Percentiles rank a stretch among this genome's conserved stretches.
Conservation (phyloP, 2,888 invertebrate genomes). For the Eilema griseolum region DNA sequence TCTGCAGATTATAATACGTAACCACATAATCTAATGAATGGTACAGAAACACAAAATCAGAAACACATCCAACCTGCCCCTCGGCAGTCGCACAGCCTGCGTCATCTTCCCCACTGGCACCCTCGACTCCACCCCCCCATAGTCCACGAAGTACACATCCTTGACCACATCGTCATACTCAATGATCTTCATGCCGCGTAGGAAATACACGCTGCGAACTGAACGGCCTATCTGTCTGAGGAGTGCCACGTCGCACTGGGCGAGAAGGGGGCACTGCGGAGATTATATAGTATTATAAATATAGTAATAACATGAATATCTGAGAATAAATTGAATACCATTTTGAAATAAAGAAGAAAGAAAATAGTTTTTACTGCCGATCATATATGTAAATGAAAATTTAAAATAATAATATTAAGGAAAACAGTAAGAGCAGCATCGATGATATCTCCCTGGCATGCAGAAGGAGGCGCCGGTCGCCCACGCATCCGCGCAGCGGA, state of each 20-base stretch:
- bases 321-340: too few species aligned
- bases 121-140: constrained; percentile 63
- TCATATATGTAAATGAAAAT: too few species aligned
- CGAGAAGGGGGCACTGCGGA: constrained; percentile 73
- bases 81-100: constrained; percentile 50
- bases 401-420: too few species aligned
- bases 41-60: not conserved
- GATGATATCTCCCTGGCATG: too few species aligned
- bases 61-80: constrained; percentile 62
- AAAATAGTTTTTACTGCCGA: too few species aligned
- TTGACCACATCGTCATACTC: constrained; percentile 66
- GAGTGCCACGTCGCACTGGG: constrained; percentile 65
- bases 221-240: constrained; percentile 74
- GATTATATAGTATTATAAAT: not conserved
- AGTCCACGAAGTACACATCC: constrained; percentile 71
- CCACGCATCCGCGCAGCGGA: too few species aligned
- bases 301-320: too few species aligned
- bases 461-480: too few species aligned
- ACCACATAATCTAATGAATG: too few species aligned
- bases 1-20: too few species aligned
- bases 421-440: too few species aligned
- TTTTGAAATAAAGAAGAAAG: too few species aligned
- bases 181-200: constrained; percentile 64
- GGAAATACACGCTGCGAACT: constrained; percentile 68
- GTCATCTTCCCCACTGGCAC: constrained; percentile 29